phyloP scores from a whole-genome alignment of 2,113 vertebrate species.

The Solea solea region DNA sequence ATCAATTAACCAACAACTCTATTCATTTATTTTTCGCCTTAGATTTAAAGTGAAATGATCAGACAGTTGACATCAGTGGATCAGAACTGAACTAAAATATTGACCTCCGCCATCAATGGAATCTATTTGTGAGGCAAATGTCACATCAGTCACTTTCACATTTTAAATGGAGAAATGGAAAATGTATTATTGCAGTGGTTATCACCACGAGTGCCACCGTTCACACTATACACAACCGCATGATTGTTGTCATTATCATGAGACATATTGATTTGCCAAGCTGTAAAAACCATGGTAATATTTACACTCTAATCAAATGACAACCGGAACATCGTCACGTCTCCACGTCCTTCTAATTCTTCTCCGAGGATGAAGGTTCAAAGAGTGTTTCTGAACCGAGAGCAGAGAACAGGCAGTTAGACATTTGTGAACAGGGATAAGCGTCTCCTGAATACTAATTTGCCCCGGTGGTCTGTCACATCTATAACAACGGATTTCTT shows the following conservation, averaged over 20 bases:
- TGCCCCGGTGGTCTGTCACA: background rate
- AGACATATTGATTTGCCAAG: background rate
- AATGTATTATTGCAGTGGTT: no score
- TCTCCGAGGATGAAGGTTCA: slow-evolving; percentile 13
- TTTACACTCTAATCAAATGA: background rate
- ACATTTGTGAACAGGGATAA: background rate
- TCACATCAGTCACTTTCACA: no score
- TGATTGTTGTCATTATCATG: background rate
- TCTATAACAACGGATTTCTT: background rate
- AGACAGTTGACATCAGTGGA: no score
- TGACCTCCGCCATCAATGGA: no score
- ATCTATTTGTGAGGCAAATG: no score
- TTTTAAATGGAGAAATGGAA: no score
- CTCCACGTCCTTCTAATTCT: slow-evolving; percentile 8
- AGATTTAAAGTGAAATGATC: no score
- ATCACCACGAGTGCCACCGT: background rate
- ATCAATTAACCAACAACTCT: no score
- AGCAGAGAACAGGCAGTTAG: background rate
- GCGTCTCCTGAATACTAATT: slow-evolving; percentile 19
- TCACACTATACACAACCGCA: background rate
- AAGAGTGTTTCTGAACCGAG: slow-evolving; percentile 1
- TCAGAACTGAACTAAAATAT: no score
- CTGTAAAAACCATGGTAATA: background rate
- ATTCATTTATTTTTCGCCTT: no score
- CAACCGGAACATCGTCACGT: background rate